Base-by-base conservation (phyloP, 2,797 vertebrate species). In the Sebastes itinus region DNA sequence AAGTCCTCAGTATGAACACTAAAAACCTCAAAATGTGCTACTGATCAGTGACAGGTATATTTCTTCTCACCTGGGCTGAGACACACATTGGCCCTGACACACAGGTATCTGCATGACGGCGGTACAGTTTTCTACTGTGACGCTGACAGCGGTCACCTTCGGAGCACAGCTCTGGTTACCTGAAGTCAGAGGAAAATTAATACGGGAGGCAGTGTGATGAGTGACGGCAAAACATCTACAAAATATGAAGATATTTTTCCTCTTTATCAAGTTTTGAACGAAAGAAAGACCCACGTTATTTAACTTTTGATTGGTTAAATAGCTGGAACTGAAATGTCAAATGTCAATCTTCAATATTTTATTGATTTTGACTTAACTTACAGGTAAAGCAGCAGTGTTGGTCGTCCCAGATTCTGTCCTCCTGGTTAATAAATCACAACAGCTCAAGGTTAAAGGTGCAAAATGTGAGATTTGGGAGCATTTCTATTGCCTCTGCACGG, bases 31-130 rank as follows among this genome's bases (percentile, higher is more conserved):
- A 28, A 18, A 32, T 65, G 22, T 30, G 23, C 8, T 71, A 23
- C 35, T 22, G 1, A 56, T 23, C 6, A 16, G 16, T 25, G 6
- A 55, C n/a, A 22, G 9, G 5, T 52, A n/a, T 38, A 38, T 27
- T 32, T 80, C 0, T 5, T 70, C 89, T 92, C 77, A 94, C 95
- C 92, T 88, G 76, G 78, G 22, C n/a, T 85, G 25, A 69, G 87
- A 86, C 9, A 13, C 42, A 79, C 95, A 96, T 1, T 86, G 77
- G 3, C 94, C 95, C 35, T 92, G 78, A 85, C 94, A 95, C 32
- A 83, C 72, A 52, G 94, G 92, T 2, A 95, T 73, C 42, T 80
- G 42, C 4, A 88, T 22, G 27, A 78, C 35, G 0, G 84, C 3
- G 18, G 64, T 84, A 52, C 95, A 96, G 63, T 85, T 62, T 7